phyloP scores from a whole-genome alignment of 2,888 invertebrate genomes.

The Boloria selene region DNA sequence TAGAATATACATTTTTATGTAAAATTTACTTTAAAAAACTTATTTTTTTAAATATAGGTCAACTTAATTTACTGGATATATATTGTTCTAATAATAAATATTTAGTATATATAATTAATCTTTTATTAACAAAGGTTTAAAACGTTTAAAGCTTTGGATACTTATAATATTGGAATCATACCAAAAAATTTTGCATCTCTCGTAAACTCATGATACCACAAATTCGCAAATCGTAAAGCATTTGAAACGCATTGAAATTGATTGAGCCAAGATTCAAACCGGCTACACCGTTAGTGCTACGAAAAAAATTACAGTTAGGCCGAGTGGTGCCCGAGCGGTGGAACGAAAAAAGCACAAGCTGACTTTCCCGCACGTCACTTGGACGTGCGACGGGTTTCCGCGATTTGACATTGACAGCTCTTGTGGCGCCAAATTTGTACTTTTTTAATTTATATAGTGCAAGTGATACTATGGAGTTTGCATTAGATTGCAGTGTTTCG shows the following conservation, averaged over 20 bases:
- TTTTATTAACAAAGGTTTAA: too few relatives aligned
- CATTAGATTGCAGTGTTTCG: slow-evolving; percentile 42
- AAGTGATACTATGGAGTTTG: slow-evolving; percentile 42
- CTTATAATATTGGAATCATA: too few relatives aligned
- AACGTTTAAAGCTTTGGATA: too few relatives aligned
- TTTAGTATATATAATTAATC: too few relatives aligned
- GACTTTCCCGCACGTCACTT: slow-evolving; percentile 65
- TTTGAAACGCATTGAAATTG: slow-evolving; percentile 46
- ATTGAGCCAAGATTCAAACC: slow-evolving; percentile 67
- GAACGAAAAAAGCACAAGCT: slow-evolving; percentile 76
- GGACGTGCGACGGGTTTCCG: slow-evolving; percentile 60
- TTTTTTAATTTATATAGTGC: slow-evolving; percentile 31
- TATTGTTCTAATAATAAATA: too few relatives aligned
- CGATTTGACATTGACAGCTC: slow-evolving; percentile 59
- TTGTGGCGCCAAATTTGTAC: slow-evolving; percentile 50
- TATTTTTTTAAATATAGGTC: background rate
- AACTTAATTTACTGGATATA: background rate
- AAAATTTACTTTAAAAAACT: background rate
- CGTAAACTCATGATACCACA: too few relatives aligned
- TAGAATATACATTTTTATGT: background rate
- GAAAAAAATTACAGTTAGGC: slow-evolving; percentile 79
- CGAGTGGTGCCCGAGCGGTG: slow-evolving; percentile 56
- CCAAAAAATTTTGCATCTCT: too few relatives aligned
- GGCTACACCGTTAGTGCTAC: slow-evolving; percentile 74
- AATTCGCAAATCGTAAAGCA: slow-evolving; percentile 30